phyloP scores from a whole-genome alignment of 2,888 invertebrate genomes.

The Spodoptera littoralis region DNA sequence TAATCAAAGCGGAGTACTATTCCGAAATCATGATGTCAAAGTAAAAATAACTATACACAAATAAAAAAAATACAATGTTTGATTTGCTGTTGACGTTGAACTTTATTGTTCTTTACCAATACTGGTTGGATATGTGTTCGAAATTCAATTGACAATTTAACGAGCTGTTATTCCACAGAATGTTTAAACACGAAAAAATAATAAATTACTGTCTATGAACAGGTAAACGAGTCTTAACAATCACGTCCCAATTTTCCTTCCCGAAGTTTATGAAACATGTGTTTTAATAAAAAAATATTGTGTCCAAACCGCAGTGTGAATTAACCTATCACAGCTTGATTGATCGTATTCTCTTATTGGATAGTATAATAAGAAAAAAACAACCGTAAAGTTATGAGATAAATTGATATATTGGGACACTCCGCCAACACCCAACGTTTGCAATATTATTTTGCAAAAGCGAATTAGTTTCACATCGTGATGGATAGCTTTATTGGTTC shows the following conservation, averaged over 20 bases:
- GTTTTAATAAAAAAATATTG: background rate
- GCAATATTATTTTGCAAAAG: conserved; percentile 27
- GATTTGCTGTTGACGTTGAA: too few species aligned
- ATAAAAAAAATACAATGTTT: too few species aligned
- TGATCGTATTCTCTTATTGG: conserved; percentile 55
- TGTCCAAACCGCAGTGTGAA: conserved; percentile 41
- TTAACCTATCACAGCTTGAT: conserved; percentile 61
- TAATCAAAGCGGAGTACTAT: background rate
- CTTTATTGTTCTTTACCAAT: too few species aligned
- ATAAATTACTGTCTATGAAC: too few species aligned
- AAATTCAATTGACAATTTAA: too few species aligned
- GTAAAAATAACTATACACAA: too few species aligned
- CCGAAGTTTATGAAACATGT: background rate
- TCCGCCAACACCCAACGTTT: conserved; percentile 14
- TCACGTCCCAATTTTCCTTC: too few species aligned
- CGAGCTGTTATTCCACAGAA: too few species aligned
- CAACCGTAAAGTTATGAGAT: conserved; percentile 29
- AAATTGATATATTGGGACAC: conserved; percentile 49
- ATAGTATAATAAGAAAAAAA: conserved; percentile 36
- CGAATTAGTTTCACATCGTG: conserved; percentile 23
- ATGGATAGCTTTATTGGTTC: conserved; percentile 34
- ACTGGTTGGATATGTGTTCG: too few species aligned
- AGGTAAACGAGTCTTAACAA: too few species aligned
- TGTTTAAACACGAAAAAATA: too few species aligned
- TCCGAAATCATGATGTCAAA: background rate